Percentiles rank a stretch among this genome's conserved stretches.
Evolutionary conservation across 2,113 vertebrate species (phyloP).

Genomic region (Ptilorrhoa leucosticta): DNA sequence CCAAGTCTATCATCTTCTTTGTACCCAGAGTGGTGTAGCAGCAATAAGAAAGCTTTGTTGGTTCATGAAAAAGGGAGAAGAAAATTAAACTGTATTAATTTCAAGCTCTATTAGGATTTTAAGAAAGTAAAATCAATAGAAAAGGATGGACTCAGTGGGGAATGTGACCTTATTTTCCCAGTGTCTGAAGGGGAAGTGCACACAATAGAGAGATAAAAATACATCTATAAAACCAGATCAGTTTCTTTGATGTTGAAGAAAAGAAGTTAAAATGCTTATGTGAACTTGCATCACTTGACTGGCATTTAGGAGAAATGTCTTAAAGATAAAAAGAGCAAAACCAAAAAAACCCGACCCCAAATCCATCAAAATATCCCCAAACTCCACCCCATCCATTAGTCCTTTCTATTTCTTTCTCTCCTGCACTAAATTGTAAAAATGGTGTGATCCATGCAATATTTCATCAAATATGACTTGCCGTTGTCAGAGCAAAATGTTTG

Average conservation of each 20-base stretch:
- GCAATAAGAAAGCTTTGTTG: neutral
- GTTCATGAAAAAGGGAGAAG: neutral
- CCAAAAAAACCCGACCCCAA: neutral
- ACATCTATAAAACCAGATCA: neutral
- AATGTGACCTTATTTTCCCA: constrained; percentile 34
- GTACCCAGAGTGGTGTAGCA: neutral
- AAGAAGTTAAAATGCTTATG: constrained; percentile 17
- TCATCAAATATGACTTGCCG: neutral
- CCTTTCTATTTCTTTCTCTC: neutral
- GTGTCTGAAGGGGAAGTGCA: constrained; percentile 10
- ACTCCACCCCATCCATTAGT: neutral
- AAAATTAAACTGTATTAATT: constrained; percentile 46
- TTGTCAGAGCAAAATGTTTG: neutral
- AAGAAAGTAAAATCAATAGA: constrained; percentile 51
- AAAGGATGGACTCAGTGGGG: constrained; percentile 42
- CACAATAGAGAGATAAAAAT: constrained; percentile 43
- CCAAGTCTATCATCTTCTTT: neutral
- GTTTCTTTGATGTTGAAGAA: constrained; percentile 14
- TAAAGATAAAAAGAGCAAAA: neutral
- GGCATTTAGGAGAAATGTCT: neutral
- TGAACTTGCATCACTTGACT: neutral
- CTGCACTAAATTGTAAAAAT: neutral
- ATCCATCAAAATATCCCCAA: neutral
- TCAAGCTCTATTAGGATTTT: constrained; percentile 63
- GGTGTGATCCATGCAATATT: neutral